Evolutionary conservation across 2,797 vertebrate genomes (phyloP).

Genomic region (Sciurus vulgaris): DNA sequence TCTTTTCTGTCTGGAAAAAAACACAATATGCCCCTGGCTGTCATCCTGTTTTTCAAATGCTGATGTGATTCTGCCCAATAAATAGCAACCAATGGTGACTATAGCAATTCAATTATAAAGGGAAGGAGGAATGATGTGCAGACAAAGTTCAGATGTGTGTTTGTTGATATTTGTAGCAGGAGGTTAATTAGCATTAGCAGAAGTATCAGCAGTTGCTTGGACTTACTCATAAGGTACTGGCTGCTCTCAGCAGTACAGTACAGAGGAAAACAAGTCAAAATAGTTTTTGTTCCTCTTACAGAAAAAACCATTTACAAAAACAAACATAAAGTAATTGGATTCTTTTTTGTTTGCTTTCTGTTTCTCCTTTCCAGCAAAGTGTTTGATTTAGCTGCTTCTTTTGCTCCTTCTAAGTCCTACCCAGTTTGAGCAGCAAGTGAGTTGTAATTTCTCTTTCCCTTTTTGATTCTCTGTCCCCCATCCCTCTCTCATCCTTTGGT

Average conservation of each 20-base stretch:
- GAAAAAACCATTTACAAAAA: conserved; percentile 87
- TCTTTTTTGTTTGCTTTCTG: conserved; percentile 85
- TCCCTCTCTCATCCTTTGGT: background rate
- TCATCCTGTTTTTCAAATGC: conserved; percentile 50
- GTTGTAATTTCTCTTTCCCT: conserved; percentile 41
- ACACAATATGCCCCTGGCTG: background rate
- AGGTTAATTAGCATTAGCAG: conserved; percentile 86
- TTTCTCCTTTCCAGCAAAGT: conserved; percentile 81
- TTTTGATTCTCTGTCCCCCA: background rate
- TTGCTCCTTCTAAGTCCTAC: conserved; percentile 78
- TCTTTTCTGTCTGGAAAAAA: conserved; percentile 59
- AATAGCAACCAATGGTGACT: conserved; percentile 58
- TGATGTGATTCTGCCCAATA: conserved; percentile 61
- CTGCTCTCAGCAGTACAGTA: conserved; percentile 78
- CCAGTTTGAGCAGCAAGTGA: conserved; percentile 73
- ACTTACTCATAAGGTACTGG: conserved; percentile 73
- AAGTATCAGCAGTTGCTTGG: conserved; percentile 77
- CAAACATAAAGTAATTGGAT: conserved; percentile 88
- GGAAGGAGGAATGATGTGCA: conserved; percentile 39
- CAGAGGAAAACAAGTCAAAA: conserved; percentile 82
- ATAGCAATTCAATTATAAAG: background rate
- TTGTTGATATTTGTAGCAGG: conserved; percentile 81
- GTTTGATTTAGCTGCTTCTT: conserved; percentile 84
- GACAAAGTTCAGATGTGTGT: conserved; percentile 74
- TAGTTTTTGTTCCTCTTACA: conserved; percentile 78